phyloP scores from a whole-genome alignment of 2,888 invertebrate genomes.

The Zonitis immaculata region DNA sequence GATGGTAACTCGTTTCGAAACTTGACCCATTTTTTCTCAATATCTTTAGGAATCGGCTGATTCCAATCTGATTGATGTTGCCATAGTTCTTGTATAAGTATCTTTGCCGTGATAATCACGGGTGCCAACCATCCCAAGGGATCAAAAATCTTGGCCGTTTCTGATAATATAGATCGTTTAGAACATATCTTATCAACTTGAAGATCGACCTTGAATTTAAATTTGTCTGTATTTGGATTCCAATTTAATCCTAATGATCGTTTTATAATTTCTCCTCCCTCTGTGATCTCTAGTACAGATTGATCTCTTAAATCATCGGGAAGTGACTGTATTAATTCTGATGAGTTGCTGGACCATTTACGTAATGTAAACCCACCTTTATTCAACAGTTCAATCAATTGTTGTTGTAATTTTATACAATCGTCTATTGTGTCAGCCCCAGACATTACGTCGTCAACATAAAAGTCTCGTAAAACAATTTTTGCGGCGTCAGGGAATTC shows the following conservation, averaged over 20 bases:
- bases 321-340: constrained; percentile 7
- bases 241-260: constrained; percentile 10
- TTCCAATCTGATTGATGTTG: constrained; percentile 13
- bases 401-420: constrained; percentile 4
- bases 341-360: constrained; percentile 14
- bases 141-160: constrained; percentile 22
- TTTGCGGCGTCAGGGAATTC: constrained; percentile 17
- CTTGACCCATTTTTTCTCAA: constrained; percentile 3
- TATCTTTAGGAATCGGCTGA: constrained; percentile 3
- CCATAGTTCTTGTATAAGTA: constrained; percentile 25
- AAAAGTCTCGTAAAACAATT: constrained; percentile 21
- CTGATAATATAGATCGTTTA: constrained; percentile 24
- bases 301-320: constrained; percentile 5
- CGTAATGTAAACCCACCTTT: constrained; percentile 11
- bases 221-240: constrained; percentile 6
- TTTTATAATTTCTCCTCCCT: constrained; percentile 4
- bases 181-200: constrained; percentile 8
- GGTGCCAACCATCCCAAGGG: constrained; percentile 25
- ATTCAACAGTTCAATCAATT: constrained; percentile 1
- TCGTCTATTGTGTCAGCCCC: constrained; percentile 11
- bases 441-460: constrained; percentile 24
- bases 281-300: constrained; percentile 1
- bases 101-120: constrained; percentile 21
- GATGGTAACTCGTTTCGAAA: constrained; percentile 4
- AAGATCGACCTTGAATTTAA: constrained; percentile 8